Evolutionary conservation across 1,140 invertebrate species (phyloP), one percentile per base, ranked within the genome.

Genomic region (Drosophila chauvacae): DNA sequence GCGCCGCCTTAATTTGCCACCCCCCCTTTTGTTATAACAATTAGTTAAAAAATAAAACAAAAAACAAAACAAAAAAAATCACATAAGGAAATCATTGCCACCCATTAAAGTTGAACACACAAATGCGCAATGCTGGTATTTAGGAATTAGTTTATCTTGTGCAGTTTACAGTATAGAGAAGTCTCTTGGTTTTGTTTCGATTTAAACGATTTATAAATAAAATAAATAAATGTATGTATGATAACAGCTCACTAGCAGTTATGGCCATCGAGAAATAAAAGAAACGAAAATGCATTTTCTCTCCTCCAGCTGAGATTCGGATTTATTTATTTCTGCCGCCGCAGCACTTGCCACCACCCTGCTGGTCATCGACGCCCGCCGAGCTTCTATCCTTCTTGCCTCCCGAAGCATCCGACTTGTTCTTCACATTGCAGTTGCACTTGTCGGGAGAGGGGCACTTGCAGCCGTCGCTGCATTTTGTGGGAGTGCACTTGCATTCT

Each of bases 401-500:
- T 3, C 35, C 76, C 18, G 41, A 23, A 7, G 41, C n/a, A 35
- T 35, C 23, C 5, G 64, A 39, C 6, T 39, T 42, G 14, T 60
- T 64, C 10, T 73, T 47, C 42, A 30, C 77, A 77, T 33, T 88
- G 72, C 66, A 91, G 51, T 93, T 93, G 70, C 93, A 93, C 26
- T 91, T 85, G 37, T 93, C 93, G 1, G 87, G 91, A 0, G 87
- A 62, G 18, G 92, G 93, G 62, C 94, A 94, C 65, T 94, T 94
- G 85, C 94, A 94, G 11, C 62, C 76, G 20, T 91, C 80, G 51
- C 92, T 91, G 68, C 94, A 94, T 60, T 94, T 94, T 14, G 85
- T 86, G 1, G 91, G 64, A 2, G 92, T 93, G 92, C 94, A 94
- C 75, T 94, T 94, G 84, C 94, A 94, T 50, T 83, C 94, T 94